A percentile compares a stretch with the other conserved stretches of the same genome.
Conservation (phyloP, 2,113 vertebrate genomes). For the Chrysemys picta region DNA sequence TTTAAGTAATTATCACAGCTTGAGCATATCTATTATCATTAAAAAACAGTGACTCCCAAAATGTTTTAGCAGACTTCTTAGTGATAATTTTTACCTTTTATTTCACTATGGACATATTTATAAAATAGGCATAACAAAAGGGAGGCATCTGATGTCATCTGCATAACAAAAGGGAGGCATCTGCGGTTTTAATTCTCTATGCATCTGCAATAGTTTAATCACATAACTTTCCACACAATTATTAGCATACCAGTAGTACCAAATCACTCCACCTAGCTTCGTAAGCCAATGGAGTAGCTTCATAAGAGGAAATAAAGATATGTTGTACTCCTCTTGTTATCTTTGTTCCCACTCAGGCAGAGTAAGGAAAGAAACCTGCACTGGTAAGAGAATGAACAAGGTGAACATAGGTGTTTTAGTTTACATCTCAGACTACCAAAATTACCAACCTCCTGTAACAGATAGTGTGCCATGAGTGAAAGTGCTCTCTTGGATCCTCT, state of each 20-base stretch:
- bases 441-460: neutral
- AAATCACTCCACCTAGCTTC: neutral
- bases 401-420: neutral
- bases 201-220: neutral
- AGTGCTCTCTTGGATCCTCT: neutral
- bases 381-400: neutral
- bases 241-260: neutral
- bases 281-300: neutral
- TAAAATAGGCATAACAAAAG: neutral
- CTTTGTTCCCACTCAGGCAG: neutral
- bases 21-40: neutral
- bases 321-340: neutral
- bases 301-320: neutral
- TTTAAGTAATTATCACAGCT: neutral
- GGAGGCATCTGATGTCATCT: neutral
- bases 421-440: neutral
- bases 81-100: neutral
- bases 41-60: neutral
- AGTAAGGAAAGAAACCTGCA: neutral
- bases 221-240: neutral
- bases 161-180: neutral
- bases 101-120: neutral
- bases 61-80: accelerated
- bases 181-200: neutral
- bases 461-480: neutral